Percentiles rank a stretch among this genome's conserved stretches.
Evolutionary conservation across 2,888 invertebrate species (phyloP).

Genomic region (Agriopis leucophaearia): DNA sequence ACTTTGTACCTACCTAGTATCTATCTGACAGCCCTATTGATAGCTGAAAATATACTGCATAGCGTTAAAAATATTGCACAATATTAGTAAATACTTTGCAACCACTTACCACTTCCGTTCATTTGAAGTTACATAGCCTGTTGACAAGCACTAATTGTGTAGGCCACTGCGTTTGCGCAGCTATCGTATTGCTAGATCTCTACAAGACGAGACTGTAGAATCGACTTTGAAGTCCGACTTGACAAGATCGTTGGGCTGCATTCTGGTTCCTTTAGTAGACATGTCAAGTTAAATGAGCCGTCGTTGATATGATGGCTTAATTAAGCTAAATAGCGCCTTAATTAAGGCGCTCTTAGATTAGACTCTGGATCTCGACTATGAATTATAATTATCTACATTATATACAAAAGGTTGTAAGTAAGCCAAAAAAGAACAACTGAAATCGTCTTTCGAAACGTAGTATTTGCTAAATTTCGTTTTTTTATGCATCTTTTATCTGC

Average conservation of each 20-base stretch:
- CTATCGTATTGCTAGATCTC: conserved; percentile 1
- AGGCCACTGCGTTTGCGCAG: not conserved
- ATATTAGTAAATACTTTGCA: not conserved
- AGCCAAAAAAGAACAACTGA: not conserved
- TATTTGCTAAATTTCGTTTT: no score
- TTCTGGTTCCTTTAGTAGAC: not conserved
- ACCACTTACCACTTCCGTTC: conserved; percentile 8
- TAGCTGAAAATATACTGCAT: no score
- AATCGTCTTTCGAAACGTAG: not conserved
- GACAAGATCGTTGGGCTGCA: not conserved
- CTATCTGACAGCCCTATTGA: no score
- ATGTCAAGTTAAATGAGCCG: not conserved
- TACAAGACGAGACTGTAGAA: not conserved
- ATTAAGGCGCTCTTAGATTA: not conserved
- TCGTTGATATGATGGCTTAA: not conserved
- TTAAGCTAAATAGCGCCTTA: no score
- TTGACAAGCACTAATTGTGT: conserved; percentile 15
- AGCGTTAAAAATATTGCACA: not conserved
- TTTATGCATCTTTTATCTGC: no score
- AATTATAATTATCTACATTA: not conserved
- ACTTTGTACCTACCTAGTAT: no score
- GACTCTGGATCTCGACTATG: no score
- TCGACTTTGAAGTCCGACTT: not conserved
- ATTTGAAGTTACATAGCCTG: conserved; percentile 6
- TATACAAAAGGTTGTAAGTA: no score